Percentiles rank a stretch among this genome's conserved stretches.
These are phyloP conservation scores for Mormoops blainvillei DNA, from an alignment of 2,113 vertebrate species.

Conservation along the genomic window DNA sequence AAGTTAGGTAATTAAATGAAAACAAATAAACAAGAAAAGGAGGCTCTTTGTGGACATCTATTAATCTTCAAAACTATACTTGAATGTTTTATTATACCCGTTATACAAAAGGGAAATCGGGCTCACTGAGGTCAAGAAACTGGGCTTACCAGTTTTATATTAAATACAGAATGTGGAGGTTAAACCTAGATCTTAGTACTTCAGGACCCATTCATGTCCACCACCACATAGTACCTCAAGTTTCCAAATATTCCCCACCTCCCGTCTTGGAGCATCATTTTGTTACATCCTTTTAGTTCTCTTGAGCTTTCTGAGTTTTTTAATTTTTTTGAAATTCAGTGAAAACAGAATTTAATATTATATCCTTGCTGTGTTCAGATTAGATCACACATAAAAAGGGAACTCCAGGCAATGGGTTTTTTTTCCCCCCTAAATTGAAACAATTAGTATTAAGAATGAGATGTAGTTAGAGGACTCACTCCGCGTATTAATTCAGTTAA, in stretches of 20 bases:
- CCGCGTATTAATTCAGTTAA: constrained; percentile 21
- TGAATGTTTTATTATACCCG: neutral
- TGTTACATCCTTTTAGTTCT: neutral
- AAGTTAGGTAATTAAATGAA: neutral
- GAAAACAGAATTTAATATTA: neutral
- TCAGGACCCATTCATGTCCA: neutral
- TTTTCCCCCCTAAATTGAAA: neutral
- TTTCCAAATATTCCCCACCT: neutral
- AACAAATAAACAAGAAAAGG: neutral
- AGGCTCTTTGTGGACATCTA: neutral
- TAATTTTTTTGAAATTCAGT: neutral
- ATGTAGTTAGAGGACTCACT: neutral
- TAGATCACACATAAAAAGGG: neutral
- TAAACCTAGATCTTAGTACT: neutral
- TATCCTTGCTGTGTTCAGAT: neutral
- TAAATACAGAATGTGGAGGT: neutral
- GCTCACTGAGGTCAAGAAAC: neutral
- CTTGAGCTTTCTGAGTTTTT: neutral
- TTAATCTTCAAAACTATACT: neutral
- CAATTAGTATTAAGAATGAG: constrained; percentile 36
- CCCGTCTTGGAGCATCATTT: neutral
- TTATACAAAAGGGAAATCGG: neutral
- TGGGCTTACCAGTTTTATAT: neutral
- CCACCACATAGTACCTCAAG: neutral
- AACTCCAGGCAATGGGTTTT: neutral